These are phyloP conservation scores for Drosophila hawaiiensis DNA, from an alignment of 2,888 invertebrate genomes.

Conservation along the genomic window DNA sequence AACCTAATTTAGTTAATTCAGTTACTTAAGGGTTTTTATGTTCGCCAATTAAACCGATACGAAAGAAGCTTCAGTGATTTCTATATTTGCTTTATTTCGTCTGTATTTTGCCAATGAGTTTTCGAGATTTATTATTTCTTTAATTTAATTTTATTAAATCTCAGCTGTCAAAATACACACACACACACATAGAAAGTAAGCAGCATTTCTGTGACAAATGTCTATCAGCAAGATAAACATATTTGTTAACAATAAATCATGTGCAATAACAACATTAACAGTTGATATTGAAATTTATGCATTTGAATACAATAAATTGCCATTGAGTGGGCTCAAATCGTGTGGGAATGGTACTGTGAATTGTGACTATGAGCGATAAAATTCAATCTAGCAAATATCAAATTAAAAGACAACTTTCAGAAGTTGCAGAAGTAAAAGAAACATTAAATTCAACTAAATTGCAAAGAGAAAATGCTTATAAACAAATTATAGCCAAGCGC, in stretches of 20 bases:
- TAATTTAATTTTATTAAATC: not conserved
- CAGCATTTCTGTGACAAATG: not conserved
- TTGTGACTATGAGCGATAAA: conserved; percentile 7
- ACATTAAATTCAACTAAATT: conserved; percentile 17
- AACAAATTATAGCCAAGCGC: conserved; percentile 56
- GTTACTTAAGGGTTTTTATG: not conserved
- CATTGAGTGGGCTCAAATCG: conserved; percentile 21
- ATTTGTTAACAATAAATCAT: conserved; percentile 6
- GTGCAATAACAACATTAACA: conserved; percentile 54
- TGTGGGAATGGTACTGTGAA: conserved; percentile 14
- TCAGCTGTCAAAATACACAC: not conserved
- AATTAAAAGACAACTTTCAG: conserved; percentile 6
- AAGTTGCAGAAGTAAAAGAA: conserved; percentile 4
- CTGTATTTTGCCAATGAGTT: not conserved
- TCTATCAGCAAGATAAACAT: not conserved
- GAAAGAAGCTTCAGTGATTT: not conserved
- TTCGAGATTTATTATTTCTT: not conserved
- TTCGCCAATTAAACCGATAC: not conserved
- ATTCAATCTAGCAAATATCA: conserved; percentile 3
- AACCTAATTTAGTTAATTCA: not conserved
- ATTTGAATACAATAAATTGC: conserved; percentile 25
- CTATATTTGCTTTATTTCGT: not conserved
- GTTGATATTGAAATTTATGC: conserved; percentile 34
- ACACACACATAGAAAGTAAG: not conserved
- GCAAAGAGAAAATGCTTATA: conserved; percentile 6